Conservation (phyloP, 2,888 invertebrate species). For the Mayetiola destructor region DNA sequence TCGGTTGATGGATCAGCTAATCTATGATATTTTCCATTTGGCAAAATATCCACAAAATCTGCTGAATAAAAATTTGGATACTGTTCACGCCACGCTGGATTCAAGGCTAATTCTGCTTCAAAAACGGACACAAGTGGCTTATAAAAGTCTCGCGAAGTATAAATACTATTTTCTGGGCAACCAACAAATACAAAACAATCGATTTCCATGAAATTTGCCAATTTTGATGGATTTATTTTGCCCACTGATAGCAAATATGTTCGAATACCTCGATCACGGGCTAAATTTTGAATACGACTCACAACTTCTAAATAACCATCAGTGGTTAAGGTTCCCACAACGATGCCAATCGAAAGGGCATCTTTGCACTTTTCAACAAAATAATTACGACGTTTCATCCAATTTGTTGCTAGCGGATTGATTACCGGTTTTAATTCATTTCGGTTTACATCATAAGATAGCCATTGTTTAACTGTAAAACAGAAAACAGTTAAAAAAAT, state of each 20-base stretch:
- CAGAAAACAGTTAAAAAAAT: constrained; percentile 13
- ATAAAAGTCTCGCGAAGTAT: constrained; percentile 71
- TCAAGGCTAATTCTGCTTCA: constrained; percentile 77
- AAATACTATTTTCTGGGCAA: constrained; percentile 79
- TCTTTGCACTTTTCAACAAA: constrained; percentile 85
- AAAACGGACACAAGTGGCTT: constrained; percentile 83
- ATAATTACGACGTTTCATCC: constrained; percentile 66
- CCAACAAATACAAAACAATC: constrained; percentile 85
- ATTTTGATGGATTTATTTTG: constrained; percentile 84
- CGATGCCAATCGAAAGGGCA: constrained; percentile 70
- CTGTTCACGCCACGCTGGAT: constrained; percentile 37
- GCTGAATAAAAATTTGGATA: constrained; percentile 48
- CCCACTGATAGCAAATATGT: constrained; percentile 86
- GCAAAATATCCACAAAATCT: constrained; percentile 61
- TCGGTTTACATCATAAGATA: constrained; percentile 38
- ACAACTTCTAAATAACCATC: constrained; percentile 63
- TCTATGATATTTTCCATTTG: constrained; percentile 42
- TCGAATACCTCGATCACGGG: constrained; percentile 65
- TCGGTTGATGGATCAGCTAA: constrained; percentile 29
- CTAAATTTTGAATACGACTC: constrained; percentile 53
- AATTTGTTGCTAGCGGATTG: constrained; percentile 38
- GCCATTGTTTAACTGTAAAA: constrained; percentile 42
- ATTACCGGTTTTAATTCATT: constrained; percentile 30
- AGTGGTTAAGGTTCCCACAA: constrained; percentile 82
- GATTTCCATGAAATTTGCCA: constrained; percentile 83